Evolutionary conservation across 64 coral and sea anemone genomes (phyloP), one percentile per base, ranked within the genome.

Genomic region (Montipora cactus): DNA sequence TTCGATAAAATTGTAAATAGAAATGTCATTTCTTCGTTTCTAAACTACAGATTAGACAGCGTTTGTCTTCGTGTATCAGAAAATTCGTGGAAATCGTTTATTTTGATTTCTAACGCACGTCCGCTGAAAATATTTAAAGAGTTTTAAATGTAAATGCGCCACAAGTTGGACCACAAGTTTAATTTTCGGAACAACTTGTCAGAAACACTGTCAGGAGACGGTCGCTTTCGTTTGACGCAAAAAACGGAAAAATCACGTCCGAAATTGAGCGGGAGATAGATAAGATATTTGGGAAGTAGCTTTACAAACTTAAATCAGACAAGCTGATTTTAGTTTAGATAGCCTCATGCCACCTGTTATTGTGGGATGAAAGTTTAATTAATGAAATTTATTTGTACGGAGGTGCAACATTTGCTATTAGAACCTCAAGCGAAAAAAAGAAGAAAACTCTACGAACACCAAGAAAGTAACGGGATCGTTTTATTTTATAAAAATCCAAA

Each of bases 291-390:
- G 28, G 45, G 66, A 85, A 49, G 49, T 71, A 59, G 55, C 19
- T 85, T 85, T 85, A 70, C 45, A 85, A 71, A 85, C 28, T 71
- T 21, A 51, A 85, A 61, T 85, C 82, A 85, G 3, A 21, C 82
- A 13, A 85, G 8, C 7, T 50, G 62, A 71, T 85, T 85, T 44
- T 10, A 8, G 64, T 49, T 78, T 78, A 48, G 81, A 84, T 84
- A 68, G 20, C 59, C 28, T 25, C 44, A 48, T 5, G 19, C 82
- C 82, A 85, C 82, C 82, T 85, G 82, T 85, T 85, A 70, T 21
- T 7, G 4, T 62, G 13, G 19, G 14, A 82, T 85, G 82, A 85
- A 85, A 85, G 82, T 85, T 85, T 85, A 85, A 85, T 85, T 85
- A 85, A 85, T 85, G 45, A 71, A 70, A 85, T 82, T 85, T 64